Base-by-base conservation (phyloP, 2,797 vertebrate species). In the Carcharodon carcharias region DNA sequence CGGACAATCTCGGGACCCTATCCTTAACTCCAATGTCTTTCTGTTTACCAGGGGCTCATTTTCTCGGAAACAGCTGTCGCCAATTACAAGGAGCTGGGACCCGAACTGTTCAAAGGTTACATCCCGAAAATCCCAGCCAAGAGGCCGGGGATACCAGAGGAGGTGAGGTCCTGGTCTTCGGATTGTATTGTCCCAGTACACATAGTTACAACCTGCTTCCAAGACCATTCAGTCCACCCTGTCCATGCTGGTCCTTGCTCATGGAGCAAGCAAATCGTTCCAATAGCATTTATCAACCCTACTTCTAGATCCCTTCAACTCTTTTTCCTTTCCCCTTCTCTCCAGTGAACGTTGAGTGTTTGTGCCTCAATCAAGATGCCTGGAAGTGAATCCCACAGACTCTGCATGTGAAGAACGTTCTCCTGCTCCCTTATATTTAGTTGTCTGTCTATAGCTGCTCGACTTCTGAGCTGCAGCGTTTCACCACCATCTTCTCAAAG, bases 141-240 rank as follows among this genome's bases (percentile, higher is more conserved):
- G 97, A 98, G 99, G 97, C 96, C 98, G 0, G 99, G 99, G 14
- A 96, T 99, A 96, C 99, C 99, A 71, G 99, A 99, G 73, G 99
- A 99, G 99, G 99, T 99, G 97, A 63, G 94, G 4, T 2, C 23
- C 2, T 40, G 16, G 0, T 40, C 4, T 67, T 11, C 11, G 93
- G 23, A 69, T 50, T 50, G 3, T 16, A 54, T 3, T 95, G 93
- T 31, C n/a, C 1, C 28, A 73, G 28, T 31, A 5, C 4, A 35
- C 28, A 73, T 8, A 77, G 31, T n/a, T 3, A 77, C 73, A 73
- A 77, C 28, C 35, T 8, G n/a, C 9, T n/a, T 0, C n/a, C 73
- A 73, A 77, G 73, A 11, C 73, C 73, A 77, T 77, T 77, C 16
- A 0, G 40, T 5, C 82, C 40, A 50, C 3, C 82, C 82, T 6